Conservation (phyloP, 1,140 invertebrate species). For the Andricus grossulariae region DNA sequence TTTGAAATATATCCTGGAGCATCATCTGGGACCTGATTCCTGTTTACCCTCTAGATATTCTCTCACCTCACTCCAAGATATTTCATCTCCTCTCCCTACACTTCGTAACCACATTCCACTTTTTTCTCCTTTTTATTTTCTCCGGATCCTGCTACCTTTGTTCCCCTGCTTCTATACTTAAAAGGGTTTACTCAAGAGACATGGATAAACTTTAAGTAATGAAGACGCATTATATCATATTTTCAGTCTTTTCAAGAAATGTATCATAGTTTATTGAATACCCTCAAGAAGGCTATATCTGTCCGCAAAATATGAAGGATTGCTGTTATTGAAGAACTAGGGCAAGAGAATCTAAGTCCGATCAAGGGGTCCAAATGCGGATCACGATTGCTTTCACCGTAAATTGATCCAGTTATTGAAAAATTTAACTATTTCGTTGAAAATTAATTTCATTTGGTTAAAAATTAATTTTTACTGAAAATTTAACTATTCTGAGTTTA, state of each 20-base stretch:
- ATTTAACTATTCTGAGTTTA: too few species aligned
- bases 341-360: too few species aligned
- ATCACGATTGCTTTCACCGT: too few species aligned
- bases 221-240: conserved; percentile 16
- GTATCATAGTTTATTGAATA: background rate
- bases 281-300: background rate
- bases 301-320: too few species aligned
- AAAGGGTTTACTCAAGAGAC: conserved; percentile 1
- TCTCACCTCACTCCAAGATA: conserved; percentile 14
- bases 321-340: too few species aligned
- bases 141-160: background rate
- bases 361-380: too few species aligned
- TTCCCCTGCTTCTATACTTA: conserved; percentile 4
- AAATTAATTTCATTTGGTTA: too few species aligned
- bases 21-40: conserved; percentile 25
- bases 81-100: conserved; percentile 7
- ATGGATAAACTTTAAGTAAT: conserved; percentile 19
- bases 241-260: background rate
- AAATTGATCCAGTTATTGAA: too few species aligned
- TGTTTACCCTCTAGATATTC: conserved; percentile 12
- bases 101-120: conserved; percentile 20
- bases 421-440: too few species aligned
- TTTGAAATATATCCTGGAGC: conserved; percentile 13
- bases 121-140: conserved; percentile 7
- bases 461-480: too few species aligned